phyloP scores from a whole-genome alignment of 2,888 invertebrate genomes.

The Podotricha telesiphe region DNA sequence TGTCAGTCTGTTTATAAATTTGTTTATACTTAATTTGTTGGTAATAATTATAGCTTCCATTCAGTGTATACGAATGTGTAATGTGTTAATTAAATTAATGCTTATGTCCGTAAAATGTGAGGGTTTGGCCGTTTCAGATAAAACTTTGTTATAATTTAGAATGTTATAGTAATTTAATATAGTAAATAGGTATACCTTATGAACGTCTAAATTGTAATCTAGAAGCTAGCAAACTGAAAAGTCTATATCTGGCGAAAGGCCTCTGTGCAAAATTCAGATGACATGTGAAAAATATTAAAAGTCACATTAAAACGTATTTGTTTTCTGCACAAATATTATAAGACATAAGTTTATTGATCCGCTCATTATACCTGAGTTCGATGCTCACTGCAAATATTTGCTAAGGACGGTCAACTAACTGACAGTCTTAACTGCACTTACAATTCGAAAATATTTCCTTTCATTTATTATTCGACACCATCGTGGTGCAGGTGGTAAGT shows the following conservation, averaged over 20 bases:
- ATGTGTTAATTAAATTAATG: background rate
- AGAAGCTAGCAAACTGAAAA: too few relatives aligned
- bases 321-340: too few relatives aligned
- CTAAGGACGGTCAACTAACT: background rate
- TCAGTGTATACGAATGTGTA: background rate
- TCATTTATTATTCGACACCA: background rate
- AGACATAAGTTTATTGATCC: slow-evolving; percentile 1
- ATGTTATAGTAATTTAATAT: too few relatives aligned
- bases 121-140: background rate
- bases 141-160: too few relatives aligned
- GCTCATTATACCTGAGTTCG: slow-evolving; percentile 12
- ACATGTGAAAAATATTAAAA: background rate
- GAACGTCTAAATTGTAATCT: too few relatives aligned
- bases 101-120: background rate
- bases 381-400: background rate
- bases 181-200: too few relatives aligned
- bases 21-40: slow-evolving; percentile 32
- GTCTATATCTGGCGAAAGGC: too few relatives aligned
- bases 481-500: too few relatives aligned
- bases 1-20: slow-evolving; percentile 54
- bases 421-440: background rate
- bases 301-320: background rate
- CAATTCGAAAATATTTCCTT: background rate
- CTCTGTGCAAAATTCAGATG: too few relatives aligned
- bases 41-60: background rate